Conservation (phyloP, 92 coral and sea anemone species). For the Parazoanthus swiftii region DNA sequence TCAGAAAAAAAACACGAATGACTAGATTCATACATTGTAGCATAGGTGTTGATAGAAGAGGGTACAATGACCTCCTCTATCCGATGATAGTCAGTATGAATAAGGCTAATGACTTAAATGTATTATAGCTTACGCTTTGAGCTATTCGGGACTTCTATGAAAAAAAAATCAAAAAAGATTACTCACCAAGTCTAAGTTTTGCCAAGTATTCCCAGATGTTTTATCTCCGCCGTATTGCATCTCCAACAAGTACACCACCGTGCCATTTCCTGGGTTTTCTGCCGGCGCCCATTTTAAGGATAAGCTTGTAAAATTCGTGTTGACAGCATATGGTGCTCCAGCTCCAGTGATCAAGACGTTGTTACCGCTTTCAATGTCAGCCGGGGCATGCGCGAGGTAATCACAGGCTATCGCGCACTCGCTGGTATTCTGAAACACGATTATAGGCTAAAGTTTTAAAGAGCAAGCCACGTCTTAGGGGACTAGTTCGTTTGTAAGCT, state of each 20-base stretch:
- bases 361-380: constrained; percentile 11
- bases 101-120: no score
- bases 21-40: no score
- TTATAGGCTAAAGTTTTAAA: neutral
- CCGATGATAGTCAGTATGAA: neutral
- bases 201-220: neutral
- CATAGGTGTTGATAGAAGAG: no score
- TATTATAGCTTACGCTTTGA: neutral
- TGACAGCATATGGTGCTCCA: constrained; percentile 1
- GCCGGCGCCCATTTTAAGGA: constrained; percentile 15
- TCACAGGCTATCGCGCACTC: constrained; percentile 23
- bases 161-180: neutral
- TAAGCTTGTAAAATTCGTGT: constrained; percentile 1
- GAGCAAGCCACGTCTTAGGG: neutral
- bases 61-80: no score
- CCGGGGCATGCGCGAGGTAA: constrained; percentile 6
- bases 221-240: constrained; percentile 22
- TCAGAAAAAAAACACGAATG: no score
- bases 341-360: neutral
- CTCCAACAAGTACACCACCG: constrained; percentile 24
- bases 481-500: neutral
- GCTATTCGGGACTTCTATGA: neutral
- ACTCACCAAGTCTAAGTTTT: constrained; percentile 21
- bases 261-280: neutral
- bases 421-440: neutral